These are phyloP conservation scores for Australoheros facetus DNA, from an alignment of 2,797 vertebrate genomes.

Conservation along the genomic window DNA sequence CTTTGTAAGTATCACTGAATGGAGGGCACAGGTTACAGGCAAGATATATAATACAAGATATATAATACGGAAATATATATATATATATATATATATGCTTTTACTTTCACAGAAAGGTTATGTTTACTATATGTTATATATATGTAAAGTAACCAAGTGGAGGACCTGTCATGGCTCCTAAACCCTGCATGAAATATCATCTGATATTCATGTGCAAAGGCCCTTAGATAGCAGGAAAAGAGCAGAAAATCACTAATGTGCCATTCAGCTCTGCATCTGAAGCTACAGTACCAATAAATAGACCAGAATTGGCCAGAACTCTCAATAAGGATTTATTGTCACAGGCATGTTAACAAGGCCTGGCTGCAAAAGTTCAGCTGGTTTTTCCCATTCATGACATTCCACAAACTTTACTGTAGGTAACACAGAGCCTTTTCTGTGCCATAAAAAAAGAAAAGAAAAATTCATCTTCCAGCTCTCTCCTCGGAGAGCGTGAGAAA, in stretches of 20 bases:
- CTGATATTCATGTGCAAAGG: slow-evolving; percentile 24
- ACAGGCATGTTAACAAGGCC: slow-evolving; percentile 32
- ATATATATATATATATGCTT: no score
- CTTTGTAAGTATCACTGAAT: background rate
- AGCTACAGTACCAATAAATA: slow-evolving; percentile 39
- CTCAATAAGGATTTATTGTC: slow-evolving; percentile 33
- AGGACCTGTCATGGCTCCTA: background rate
- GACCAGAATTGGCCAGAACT: slow-evolving; percentile 26
- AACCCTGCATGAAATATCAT: slow-evolving; percentile 11
- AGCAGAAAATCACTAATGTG: slow-evolving; percentile 24
- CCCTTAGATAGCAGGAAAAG: slow-evolving; percentile 25
- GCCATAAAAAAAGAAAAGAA: slow-evolving; percentile 34
- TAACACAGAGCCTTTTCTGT: slow-evolving; percentile 17
- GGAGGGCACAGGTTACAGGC: no score
- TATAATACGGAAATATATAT: no score
- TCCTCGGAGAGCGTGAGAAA: slow-evolving; percentile 62
- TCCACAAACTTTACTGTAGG: slow-evolving; percentile 46
- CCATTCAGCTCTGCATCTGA: slow-evolving; percentile 12
- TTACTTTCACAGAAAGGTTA: background rate
- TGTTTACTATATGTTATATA: background rate
- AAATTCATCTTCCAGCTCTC: slow-evolving; percentile 40
- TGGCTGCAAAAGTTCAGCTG: slow-evolving; percentile 28
- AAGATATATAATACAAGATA: no score
- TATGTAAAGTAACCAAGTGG: background rate
- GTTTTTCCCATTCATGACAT: slow-evolving; percentile 28